These are phyloP conservation scores for Oscheius myriophilus DNA, from an alignment of 2,888 invertebrate genomes.

Conservation along the genomic window DNA sequence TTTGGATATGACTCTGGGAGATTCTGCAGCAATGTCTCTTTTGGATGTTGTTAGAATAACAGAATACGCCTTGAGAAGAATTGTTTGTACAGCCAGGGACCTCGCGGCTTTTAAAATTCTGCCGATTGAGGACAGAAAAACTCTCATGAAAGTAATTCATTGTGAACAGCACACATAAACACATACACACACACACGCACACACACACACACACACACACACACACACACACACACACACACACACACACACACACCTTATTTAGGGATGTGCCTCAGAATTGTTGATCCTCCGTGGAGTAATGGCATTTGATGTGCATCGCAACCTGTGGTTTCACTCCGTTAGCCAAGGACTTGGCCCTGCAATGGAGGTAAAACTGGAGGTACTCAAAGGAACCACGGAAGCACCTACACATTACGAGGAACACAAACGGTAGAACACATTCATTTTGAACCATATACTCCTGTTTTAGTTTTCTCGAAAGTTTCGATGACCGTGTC, in stretches of 20 bases:
- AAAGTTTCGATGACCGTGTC: constrained; percentile 75
- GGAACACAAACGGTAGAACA: constrained; percentile 83
- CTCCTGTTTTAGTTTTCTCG: constrained; percentile 41
- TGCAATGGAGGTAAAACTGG: constrained; percentile 78
- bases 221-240: too few relatives aligned
- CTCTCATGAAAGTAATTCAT: constrained; percentile 85
- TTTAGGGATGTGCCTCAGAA: constrained; percentile 84
- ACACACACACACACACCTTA: background rate
- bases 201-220: too few relatives aligned
- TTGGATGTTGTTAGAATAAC: constrained; percentile 75
- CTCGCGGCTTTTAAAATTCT: constrained; percentile 86
- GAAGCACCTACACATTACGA: constrained; percentile 83
- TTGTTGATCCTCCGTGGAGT: constrained; percentile 93
- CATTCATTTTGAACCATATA: background rate
- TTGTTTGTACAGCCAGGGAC: constrained; percentile 77
- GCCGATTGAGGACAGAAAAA: constrained; percentile 92
- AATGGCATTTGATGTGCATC: constrained; percentile 87
- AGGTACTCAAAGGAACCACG: constrained; percentile 85
- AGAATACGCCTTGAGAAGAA: constrained; percentile 87
- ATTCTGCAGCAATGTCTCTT: constrained; percentile 36
- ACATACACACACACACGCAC: too few relatives aligned
- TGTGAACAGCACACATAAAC: too few relatives aligned
- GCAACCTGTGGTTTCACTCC: constrained; percentile 84
- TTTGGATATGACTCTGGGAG: constrained; percentile 21
- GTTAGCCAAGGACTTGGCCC: constrained; percentile 24